Evolutionary conservation across 1,140 invertebrate genomes (phyloP).

Genomic region (Globodera rostochiensis): DNA sequence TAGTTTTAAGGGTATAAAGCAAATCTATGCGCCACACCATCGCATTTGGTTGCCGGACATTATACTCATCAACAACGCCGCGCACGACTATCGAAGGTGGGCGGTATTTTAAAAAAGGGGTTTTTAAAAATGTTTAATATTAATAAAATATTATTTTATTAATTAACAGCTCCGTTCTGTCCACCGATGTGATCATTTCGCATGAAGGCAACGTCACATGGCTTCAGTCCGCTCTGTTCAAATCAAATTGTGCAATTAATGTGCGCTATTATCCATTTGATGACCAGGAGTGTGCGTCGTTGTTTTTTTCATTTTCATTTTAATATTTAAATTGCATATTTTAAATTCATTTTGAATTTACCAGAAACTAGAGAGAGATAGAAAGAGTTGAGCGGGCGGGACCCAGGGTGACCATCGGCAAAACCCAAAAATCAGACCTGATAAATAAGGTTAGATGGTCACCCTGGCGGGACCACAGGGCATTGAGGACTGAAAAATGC

Average conservation of each 20-base stretch:
- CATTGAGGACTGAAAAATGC: too few species aligned
- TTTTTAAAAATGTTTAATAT: too few species aligned
- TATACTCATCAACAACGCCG: constrained; percentile 58
- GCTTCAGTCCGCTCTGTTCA: constrained; percentile 69
- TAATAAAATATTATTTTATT: too few species aligned
- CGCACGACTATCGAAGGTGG: constrained; percentile 19
- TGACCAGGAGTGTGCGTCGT: constrained; percentile 65
- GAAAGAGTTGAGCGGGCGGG: too few species aligned
- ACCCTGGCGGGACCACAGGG: too few species aligned
- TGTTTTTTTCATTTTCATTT: not conserved
- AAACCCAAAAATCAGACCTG: too few species aligned
- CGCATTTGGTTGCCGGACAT: constrained; percentile 61
- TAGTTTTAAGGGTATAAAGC: constrained; percentile 52
- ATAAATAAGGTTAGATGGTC: too few species aligned
- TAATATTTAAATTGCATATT: not conserved
- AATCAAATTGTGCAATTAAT: constrained; percentile 68
- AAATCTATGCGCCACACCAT: constrained; percentile 59
- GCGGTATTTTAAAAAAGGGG: not conserved
- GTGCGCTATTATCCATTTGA: constrained; percentile 70
- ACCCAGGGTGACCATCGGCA: too few species aligned
- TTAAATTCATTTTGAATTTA: too few species aligned
- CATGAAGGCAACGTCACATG: constrained; percentile 69
- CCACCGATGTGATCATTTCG: constrained; percentile 54
- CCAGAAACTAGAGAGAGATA: too few species aligned
- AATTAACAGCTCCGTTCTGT: constrained; percentile 22